These are phyloP conservation scores for Taurulus bubalis DNA, from an alignment of 2,113 vertebrate species.

Conservation along the genomic window DNA sequence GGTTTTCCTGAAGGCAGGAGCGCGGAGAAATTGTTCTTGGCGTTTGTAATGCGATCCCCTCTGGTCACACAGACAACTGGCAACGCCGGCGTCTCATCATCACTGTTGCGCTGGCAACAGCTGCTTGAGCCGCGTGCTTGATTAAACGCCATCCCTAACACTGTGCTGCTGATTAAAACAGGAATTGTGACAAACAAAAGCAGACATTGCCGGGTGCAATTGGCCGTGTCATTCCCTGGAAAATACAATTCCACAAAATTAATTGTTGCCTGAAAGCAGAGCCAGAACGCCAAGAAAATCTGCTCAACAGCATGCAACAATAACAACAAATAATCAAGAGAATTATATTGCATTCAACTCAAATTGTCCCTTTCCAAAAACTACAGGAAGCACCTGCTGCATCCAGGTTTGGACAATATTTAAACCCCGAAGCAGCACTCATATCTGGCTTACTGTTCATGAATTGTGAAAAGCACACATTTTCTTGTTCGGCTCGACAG, in stretches of 20 bases:
- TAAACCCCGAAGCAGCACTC: neutral
- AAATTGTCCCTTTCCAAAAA: neutral
- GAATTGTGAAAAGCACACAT: neutral
- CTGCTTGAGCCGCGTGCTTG: constrained; percentile 28
- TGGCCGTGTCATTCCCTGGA: constrained; percentile 8
- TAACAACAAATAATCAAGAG: neutral
- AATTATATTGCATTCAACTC: neutral
- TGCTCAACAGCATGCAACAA: neutral
- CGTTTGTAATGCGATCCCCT: neutral
- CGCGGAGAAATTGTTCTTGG: neutral
- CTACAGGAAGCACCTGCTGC: neutral
- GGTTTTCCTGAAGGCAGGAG: neutral
- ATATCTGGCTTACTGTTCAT: neutral
- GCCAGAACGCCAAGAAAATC: neutral
- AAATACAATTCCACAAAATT: constrained; percentile 5
- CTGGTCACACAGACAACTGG: neutral
- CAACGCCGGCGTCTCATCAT: constrained; percentile 18
- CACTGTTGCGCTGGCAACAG: constrained; percentile 16
- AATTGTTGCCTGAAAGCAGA: constrained; percentile 6
- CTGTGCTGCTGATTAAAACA: constrained; percentile 50
- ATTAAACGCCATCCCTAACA: constrained; percentile 36
- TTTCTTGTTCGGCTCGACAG: neutral
- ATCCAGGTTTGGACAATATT: neutral
- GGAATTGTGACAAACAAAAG: constrained; percentile 52
- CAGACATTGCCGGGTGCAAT: constrained; percentile 40